Evolutionary conservation across 2,797 vertebrate genomes (phyloP).

Genomic region (Synaphobranchus kaupii): DNA sequence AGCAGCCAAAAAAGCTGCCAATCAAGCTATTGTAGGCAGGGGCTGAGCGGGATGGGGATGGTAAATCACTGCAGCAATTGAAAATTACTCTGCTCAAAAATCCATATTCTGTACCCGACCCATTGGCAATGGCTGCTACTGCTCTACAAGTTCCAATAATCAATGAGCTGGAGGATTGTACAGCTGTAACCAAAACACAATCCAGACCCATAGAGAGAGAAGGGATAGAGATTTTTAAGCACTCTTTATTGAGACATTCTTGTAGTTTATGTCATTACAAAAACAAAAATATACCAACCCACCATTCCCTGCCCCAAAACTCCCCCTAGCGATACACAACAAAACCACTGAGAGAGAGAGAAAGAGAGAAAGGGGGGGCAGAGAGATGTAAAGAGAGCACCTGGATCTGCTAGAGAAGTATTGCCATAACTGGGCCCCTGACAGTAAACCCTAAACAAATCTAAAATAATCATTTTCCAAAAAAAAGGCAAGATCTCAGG

Average conservation of each 20-base stretch:
- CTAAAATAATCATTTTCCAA: too few species aligned
- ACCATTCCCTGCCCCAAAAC: too few species aligned
- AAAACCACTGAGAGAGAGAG: background rate
- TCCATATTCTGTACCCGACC: background rate
- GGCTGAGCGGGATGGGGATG: background rate
- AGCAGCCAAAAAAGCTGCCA: background rate
- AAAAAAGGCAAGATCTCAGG: too few species aligned
- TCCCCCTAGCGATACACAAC: too few species aligned
- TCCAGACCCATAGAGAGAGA: background rate
- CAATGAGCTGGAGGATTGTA: background rate
- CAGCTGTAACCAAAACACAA: too few species aligned
- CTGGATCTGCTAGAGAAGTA: too few species aligned
- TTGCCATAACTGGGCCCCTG: too few species aligned
- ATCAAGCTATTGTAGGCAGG: background rate
- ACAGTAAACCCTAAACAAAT: too few species aligned
- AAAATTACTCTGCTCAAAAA: background rate
- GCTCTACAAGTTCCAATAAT: background rate
- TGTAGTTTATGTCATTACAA: too few species aligned
- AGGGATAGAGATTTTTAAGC: constrained; percentile 47
- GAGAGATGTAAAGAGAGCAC: too few species aligned
- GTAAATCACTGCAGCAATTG: background rate
- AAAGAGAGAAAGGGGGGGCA: background rate
- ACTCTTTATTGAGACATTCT: constrained; percentile 24
- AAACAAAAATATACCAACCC: too few species aligned
- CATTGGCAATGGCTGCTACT: background rate